These are phyloP conservation scores for Urosaurus nigricauda DNA, from an alignment of 2,797 vertebrate species.

Conservation along the genomic window DNA sequence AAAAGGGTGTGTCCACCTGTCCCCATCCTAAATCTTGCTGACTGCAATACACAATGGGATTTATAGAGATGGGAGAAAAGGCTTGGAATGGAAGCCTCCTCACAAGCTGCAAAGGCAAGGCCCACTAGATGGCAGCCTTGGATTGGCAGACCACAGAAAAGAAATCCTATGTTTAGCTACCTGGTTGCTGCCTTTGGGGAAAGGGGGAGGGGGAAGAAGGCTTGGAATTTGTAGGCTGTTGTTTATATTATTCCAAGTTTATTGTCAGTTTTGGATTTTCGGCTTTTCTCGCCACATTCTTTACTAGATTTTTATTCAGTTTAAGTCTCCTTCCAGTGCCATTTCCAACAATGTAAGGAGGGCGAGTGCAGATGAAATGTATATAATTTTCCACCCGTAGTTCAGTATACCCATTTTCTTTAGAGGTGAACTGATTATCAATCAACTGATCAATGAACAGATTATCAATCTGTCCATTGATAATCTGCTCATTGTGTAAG, in stretches of 20 bases:
- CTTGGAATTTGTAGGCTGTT: neutral
- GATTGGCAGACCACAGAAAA: conserved; percentile 37
- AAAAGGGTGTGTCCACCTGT: conserved; percentile 1
- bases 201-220: neutral
- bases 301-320: neutral
- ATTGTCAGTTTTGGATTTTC: conserved; percentile 4
- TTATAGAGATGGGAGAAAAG: neutral
- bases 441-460: conserved; percentile 2
- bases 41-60: neutral
- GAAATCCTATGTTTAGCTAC: neutral
- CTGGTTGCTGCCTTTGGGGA: neutral
- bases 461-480: conserved; percentile 22
- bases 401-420: conserved; percentile 16
- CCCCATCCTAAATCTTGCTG: neutral
- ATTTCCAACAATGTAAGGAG: neutral
- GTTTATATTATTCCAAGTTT: neutral
- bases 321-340: neutral
- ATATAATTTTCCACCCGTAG: neutral
- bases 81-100: neutral
- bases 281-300: conserved; percentile 6
- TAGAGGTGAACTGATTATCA: conserved; percentile 40
- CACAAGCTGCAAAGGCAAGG: neutral
- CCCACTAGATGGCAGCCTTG: conserved; percentile 79
- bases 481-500: neutral
- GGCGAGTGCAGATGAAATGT: neutral